A percentile compares a stretch with the other conserved stretches of the same genome.
These are phyloP conservation scores for Nesometra sesokonis DNA, from an alignment of 35 echinoderm and acorn worm genomes.

Conservation along the genomic window DNA sequence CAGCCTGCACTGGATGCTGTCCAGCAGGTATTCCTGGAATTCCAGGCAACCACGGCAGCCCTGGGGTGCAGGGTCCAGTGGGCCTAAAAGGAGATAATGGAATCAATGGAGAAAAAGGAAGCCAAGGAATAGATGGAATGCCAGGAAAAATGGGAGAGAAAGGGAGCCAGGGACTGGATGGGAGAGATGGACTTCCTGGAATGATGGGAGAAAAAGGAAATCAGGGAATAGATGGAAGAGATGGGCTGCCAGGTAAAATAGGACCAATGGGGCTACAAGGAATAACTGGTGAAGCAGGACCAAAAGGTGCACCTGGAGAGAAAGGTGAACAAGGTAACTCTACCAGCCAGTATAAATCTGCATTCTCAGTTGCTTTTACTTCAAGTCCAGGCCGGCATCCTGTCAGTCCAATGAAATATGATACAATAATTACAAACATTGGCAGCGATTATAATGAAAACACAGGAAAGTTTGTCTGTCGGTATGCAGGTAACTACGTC, in stretches of 20 bases:
- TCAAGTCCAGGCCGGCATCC: neutral
- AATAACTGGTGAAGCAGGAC: neutral
- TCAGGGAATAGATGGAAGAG: too few relatives aligned
- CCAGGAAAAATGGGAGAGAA: neutral
- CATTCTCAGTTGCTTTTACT: neutral
- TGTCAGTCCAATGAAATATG: neutral
- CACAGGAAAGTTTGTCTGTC: neutral
- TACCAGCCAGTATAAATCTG: neutral
- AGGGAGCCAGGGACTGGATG: neutral
- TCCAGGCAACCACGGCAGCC: neutral
- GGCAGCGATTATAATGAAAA: neutral
- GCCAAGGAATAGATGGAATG: neutral
- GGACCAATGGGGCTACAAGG: neutral
- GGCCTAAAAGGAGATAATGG: neutral
- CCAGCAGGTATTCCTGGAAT: neutral
- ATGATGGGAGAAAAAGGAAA: neutral
- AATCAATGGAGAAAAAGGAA: neutral
- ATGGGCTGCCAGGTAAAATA: neutral
- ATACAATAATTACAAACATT: neutral
- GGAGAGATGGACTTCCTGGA: neutral
- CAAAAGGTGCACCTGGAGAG: too few relatives aligned
- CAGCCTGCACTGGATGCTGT: neutral
- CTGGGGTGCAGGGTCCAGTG: neutral
- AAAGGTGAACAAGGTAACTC: neutral
- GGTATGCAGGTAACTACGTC: neutral